A percentile compares a stretch with the other conserved stretches of the same genome.
Evolutionary conservation across 2,888 invertebrate species (phyloP).

Genomic region (Tenthredo scrophulariae): DNA sequence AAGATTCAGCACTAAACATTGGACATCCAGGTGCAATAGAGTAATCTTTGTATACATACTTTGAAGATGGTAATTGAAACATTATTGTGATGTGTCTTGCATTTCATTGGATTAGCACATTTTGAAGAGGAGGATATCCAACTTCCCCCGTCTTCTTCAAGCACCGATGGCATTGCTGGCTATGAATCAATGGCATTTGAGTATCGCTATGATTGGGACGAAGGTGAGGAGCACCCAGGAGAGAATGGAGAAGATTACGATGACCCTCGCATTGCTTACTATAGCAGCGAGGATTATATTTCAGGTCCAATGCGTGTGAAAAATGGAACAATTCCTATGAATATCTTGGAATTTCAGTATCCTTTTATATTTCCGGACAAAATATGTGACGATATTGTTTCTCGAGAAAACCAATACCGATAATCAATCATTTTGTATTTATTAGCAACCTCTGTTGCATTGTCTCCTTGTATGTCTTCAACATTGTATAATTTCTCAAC

Average conservation of each 20-base stretch:
- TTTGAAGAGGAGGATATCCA: neutral
- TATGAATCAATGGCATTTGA: slow-evolving; percentile 38
- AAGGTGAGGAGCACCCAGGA: neutral
- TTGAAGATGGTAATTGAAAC: neutral
- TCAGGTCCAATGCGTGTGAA: slow-evolving; percentile 81
- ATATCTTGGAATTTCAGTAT: slow-evolving; percentile 86
- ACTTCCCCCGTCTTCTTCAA: neutral
- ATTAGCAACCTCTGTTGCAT: neutral
- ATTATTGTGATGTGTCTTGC: neutral
- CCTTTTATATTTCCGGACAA: slow-evolving; percentile 77
- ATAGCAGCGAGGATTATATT: slow-evolving; percentile 79
- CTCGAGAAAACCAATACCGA: neutral
- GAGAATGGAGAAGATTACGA: slow-evolving; percentile 55
- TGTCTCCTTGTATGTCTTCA: neutral
- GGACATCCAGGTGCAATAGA: neutral
- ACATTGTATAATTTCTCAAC: slow-evolving; percentile 38
- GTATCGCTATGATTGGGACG: slow-evolving; percentile 54
- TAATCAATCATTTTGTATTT: neutral
- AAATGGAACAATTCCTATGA: slow-evolving; percentile 80
- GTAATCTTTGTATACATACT: neutral
- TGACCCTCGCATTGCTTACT: slow-evolving; percentile 62
- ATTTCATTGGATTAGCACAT: slow-evolving; percentile 9
- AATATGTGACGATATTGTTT: slow-evolving; percentile 12
- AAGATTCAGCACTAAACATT: neutral
- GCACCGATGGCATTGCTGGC: slow-evolving; percentile 2